A percentile compares a stretch with the other conserved stretches of the same genome.
Conservation (phyloP, 2,888 invertebrate genomes). For the Thereva nobilitata region DNA sequence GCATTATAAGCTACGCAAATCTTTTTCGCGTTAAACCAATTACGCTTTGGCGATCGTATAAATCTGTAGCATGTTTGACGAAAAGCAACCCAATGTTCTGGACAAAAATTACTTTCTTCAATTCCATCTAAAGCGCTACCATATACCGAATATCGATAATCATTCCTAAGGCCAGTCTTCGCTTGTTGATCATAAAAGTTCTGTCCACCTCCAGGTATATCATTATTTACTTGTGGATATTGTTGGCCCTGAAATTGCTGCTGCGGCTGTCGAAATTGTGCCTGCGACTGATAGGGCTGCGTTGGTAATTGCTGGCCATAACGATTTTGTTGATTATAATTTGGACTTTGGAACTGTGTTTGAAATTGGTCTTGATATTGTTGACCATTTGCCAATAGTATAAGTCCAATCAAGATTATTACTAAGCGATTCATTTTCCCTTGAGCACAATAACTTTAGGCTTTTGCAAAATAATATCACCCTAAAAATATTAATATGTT, state of each 20-base stretch:
- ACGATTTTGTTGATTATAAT: slow-evolving; percentile 6
- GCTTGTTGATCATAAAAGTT: slow-evolving; percentile 3
- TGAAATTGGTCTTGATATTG: slow-evolving; percentile 23
- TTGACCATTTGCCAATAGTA: slow-evolving; percentile 14
- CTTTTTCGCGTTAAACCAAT: slow-evolving; percentile 77
- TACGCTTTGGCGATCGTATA: slow-evolving; percentile 81
- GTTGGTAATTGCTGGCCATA: slow-evolving; percentile 4
- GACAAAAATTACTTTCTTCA: slow-evolving; percentile 65
- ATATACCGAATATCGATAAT: slow-evolving; percentile 4
- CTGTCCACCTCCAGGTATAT: neutral
- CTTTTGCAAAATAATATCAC: no score
- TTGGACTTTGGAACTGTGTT: neutral
- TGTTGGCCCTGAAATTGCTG: slow-evolving; percentile 8
- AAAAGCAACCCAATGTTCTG: slow-evolving; percentile 83
- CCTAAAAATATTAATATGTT: no score
- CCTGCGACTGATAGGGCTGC: slow-evolving; percentile 12
- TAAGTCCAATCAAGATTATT: neutral
- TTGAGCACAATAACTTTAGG: no score
- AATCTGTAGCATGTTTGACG: slow-evolving; percentile 87
- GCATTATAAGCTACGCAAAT: slow-evolving; percentile 84
- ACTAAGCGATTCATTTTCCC: no score
- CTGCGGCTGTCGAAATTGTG: slow-evolving; percentile 6
- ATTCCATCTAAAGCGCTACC: slow-evolving; percentile 39
- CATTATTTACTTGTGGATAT: slow-evolving; percentile 9
- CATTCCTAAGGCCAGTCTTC: neutral